Evolutionary conservation across 2,888 invertebrate species (phyloP).

Genomic region (Liodrosophila aerea): DNA sequence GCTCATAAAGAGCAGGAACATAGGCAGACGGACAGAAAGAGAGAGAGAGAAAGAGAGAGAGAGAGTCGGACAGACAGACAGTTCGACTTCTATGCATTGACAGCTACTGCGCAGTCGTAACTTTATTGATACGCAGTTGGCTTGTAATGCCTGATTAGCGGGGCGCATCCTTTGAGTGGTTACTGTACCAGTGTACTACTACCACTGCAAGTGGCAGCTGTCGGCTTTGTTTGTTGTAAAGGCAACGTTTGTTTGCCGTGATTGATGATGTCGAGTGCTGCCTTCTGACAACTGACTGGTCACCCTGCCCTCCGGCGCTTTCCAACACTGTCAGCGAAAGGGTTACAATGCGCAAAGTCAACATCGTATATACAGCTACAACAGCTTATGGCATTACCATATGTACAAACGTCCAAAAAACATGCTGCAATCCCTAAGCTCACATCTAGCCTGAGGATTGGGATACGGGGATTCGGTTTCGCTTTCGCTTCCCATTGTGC

Average conservation of each 20-base stretch:
- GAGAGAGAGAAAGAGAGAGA: no score
- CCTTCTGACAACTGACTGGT: no score
- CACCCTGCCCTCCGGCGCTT: slow-evolving; percentile 37
- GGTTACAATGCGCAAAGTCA: slow-evolving; percentile 62
- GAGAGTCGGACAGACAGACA: no score
- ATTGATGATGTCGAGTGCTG: slow-evolving; percentile 53
- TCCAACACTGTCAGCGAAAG: slow-evolving; percentile 48
- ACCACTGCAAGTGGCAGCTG: slow-evolving; percentile 57
- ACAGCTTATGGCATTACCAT: background rate
- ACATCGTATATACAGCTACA: no score
- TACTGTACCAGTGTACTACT: no score
- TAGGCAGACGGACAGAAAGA: no score
- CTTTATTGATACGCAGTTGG: slow-evolving; percentile 36
- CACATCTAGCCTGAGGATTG: slow-evolving; percentile 7
- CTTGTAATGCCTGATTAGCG: slow-evolving; percentile 5
- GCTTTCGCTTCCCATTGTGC: slow-evolving; percentile 48
- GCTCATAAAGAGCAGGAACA: slow-evolving; percentile 1
- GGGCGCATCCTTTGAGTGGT: slow-evolving; percentile 58
- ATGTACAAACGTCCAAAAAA: background rate
- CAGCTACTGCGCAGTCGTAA: slow-evolving; percentile 14
- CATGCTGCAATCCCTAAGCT: slow-evolving; percentile 9
- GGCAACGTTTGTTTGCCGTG: no score
- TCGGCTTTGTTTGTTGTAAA: slow-evolving; percentile 59
- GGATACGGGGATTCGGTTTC: slow-evolving; percentile 34
- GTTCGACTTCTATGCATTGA: slow-evolving; percentile 16